A percentile compares a stretch with the other conserved stretches of the same genome.
phyloP scores from a whole-genome alignment of 2,888 invertebrate species.

The Hirtodrosophila histrioides region DNA sequence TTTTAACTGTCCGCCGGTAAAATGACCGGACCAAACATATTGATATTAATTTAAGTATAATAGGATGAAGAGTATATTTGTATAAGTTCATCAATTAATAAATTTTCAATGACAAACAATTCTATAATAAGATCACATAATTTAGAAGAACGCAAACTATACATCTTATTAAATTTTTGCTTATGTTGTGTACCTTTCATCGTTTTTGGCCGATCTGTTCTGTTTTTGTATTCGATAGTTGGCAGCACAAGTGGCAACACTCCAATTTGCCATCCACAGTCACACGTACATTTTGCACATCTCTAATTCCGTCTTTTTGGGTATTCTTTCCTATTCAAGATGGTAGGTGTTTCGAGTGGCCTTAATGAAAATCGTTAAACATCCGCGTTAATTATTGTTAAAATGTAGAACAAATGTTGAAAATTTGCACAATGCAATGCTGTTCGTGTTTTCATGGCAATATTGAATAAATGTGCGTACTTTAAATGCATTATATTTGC shows the following conservation, averaged over 20 bases:
- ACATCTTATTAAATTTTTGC: too few species aligned
- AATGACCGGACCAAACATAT: too few species aligned
- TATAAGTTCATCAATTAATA: too few species aligned
- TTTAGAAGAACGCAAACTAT: too few species aligned
- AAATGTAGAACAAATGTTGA: constrained; percentile 33
- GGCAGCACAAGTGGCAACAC: constrained; percentile 13
- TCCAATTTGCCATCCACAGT: constrained; percentile 35
- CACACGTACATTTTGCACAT: constrained; percentile 29
- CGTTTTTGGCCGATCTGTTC: too few species aligned
- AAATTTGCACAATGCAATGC: constrained; percentile 3
- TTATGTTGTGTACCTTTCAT: too few species aligned
- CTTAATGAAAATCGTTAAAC: constrained; percentile 50
- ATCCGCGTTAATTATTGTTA: constrained; percentile 37
- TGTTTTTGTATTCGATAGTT: too few species aligned
- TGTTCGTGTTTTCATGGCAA: constrained; percentile 4
- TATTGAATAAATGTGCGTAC: constrained; percentile 38
- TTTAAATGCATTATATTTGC: constrained; percentile 27
- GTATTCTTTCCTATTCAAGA: constrained; percentile 64
- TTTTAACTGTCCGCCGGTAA: too few species aligned
- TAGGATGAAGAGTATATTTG: too few species aligned
- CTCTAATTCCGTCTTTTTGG: constrained; percentile 61
- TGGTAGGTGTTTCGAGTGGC: constrained; percentile 57
- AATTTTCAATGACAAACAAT: too few species aligned
- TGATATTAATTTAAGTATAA: too few species aligned
- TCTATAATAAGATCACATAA: too few species aligned